Evolutionary conservation across 2,113 vertebrate species (phyloP).

Genomic region (Hemiprocne comata): DNA sequence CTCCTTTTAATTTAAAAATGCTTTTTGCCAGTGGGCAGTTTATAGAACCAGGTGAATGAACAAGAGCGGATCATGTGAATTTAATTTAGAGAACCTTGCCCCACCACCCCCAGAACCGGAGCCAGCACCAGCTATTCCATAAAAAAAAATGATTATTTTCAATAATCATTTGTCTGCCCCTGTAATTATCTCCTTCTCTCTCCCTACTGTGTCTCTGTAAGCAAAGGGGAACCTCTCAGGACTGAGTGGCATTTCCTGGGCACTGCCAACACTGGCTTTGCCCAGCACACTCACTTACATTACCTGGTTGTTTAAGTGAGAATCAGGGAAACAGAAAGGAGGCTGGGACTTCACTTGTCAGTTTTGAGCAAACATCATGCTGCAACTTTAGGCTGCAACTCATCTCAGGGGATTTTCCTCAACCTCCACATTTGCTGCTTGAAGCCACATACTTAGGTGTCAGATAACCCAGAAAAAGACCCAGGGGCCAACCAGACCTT

Average conservation of each 20-base stretch:
- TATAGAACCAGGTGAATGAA: background rate
- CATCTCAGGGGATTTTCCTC: background rate
- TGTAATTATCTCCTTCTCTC: rapidly evolving
- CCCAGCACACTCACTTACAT: background rate
- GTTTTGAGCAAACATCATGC: background rate
- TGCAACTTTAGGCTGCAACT: background rate
- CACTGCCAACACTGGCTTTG: background rate
- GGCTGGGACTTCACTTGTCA: background rate
- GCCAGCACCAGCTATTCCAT: background rate
- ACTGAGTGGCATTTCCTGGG: background rate
- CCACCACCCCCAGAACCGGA: background rate
- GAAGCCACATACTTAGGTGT: background rate
- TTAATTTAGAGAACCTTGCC: background rate
- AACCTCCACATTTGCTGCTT: background rate
- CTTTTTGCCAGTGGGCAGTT: background rate
- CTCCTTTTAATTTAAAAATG: background rate
- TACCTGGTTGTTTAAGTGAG: background rate
- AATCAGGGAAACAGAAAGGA: background rate
- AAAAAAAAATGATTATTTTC: background rate
- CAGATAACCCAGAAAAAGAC: background rate
- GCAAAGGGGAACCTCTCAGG: background rate
- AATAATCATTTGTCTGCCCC: background rate
- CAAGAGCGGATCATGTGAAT: background rate
- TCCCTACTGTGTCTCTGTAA: background rate
- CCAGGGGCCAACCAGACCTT: background rate